phyloP scores from a whole-genome alignment of 2,797 vertebrate species.

The Oreochromis grahami region DNA sequence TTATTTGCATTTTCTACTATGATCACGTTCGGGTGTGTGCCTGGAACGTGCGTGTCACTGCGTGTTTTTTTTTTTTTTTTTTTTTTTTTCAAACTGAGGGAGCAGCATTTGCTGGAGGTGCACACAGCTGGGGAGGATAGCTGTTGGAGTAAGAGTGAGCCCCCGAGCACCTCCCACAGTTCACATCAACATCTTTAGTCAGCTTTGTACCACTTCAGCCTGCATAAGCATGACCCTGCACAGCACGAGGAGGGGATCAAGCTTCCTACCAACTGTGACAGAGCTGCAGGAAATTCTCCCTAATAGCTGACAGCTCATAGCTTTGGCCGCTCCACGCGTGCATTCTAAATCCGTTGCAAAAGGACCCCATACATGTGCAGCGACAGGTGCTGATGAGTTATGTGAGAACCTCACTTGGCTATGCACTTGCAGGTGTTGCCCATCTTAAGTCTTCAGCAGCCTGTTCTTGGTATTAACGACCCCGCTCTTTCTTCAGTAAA shows the following conservation, averaged over 20 bases:
- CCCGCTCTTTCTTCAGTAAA: not conserved
- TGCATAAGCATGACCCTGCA: not conserved
- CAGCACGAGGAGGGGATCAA: not conserved
- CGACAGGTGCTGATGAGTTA: not conserved
- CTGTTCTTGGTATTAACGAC: not conserved
- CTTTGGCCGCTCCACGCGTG: not conserved
- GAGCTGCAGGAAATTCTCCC: not conserved
- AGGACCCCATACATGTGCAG: not conserved
- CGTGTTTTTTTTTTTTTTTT: not conserved
- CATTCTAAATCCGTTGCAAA: not conserved
- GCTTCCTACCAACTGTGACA: not conserved
- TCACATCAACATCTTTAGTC: conserved; percentile 33
- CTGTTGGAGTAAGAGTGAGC: conserved; percentile 27
- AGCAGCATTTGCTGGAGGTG: conserved; percentile 16
- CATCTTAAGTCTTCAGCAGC: not conserved
- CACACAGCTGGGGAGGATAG: conserved; percentile 22
- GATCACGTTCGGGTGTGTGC: not conserved
- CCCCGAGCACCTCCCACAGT: conserved; percentile 20
- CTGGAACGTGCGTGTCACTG: not conserved
- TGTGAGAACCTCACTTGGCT: not conserved
- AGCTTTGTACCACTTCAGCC: not conserved
- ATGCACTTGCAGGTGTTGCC: not conserved
- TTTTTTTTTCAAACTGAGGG: not conserved
- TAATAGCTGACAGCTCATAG: not conserved
- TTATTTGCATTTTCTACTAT: not conserved